phyloP scores from a whole-genome alignment of 2,888 invertebrate species.

The Zaprionus obscuricornis region DNA sequence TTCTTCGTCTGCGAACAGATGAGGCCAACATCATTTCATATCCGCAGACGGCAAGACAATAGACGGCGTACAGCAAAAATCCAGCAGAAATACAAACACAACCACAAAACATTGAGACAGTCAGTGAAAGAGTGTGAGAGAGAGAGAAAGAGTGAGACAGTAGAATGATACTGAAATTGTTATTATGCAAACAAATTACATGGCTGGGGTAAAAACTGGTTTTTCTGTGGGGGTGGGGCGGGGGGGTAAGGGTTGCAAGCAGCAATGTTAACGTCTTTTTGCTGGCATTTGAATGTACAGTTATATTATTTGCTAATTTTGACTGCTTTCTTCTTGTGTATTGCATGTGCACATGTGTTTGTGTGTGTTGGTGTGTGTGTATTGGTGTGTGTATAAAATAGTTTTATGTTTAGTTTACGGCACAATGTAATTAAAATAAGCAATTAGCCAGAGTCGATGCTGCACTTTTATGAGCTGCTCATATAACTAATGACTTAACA shows the following conservation, averaged over 20 bases:
- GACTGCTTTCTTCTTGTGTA: too few relatives aligned
- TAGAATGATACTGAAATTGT: conserved; percentile 50
- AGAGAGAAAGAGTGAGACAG: conserved; percentile 27
- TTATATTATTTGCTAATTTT: conserved; percentile 66
- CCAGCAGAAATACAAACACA: conserved; percentile 6
- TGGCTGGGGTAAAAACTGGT: conserved; percentile 38
- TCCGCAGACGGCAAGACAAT: conserved; percentile 27
- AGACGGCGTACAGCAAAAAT: too few relatives aligned
- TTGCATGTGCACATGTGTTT: conserved; percentile 14
- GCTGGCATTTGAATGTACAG: conserved; percentile 10
- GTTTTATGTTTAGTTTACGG: conserved; percentile 42
- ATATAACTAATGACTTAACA: conserved; percentile 50
- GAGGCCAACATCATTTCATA: conserved; percentile 58
- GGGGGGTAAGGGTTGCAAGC: too few relatives aligned
- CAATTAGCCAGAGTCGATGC: conserved; percentile 51
- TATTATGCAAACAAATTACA: conserved; percentile 76
- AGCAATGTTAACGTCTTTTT: conserved; percentile 47
- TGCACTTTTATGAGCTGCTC: conserved; percentile 55
- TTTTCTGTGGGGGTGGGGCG: too few relatives aligned
- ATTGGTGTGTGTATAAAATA: conserved; percentile 9
- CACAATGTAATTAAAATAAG: conserved; percentile 69
- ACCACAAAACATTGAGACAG: not conserved
- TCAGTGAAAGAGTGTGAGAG: not conserved
- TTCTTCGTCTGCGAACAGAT: conserved; percentile 55
- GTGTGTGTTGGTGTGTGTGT: too few relatives aligned